Evolutionary conservation across 2,888 invertebrate species (phyloP).

Genomic region (Andrena praecox): DNA sequence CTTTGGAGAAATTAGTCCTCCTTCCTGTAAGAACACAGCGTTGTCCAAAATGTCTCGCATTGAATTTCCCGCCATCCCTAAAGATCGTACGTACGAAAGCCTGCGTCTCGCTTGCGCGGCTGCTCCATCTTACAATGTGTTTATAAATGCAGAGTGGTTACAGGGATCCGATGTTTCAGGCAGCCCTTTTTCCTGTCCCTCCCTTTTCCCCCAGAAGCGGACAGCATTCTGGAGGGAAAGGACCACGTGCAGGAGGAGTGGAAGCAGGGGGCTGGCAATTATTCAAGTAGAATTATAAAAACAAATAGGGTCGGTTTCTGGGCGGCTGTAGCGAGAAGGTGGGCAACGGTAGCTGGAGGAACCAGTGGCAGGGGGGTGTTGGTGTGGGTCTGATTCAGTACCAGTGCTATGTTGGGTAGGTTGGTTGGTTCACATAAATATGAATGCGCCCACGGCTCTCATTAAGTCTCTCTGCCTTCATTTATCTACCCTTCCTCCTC

Average conservation of each 20-base stretch:
- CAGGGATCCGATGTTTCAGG: slow-evolving; percentile 43
- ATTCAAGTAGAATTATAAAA: slow-evolving; percentile 81
- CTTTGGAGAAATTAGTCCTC: background rate
- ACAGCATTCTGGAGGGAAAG: background rate
- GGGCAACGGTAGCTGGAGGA: slow-evolving; percentile 51
- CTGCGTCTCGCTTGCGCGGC: slow-evolving; percentile 22
- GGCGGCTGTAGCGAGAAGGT: slow-evolving; percentile 59
- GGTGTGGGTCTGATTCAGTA: slow-evolving; percentile 69
- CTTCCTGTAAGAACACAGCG: background rate
- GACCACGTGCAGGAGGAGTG: slow-evolving; percentile 41
- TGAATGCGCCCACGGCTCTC: slow-evolving; percentile 82
- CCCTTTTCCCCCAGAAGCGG: background rate
- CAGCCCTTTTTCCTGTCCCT: slow-evolving; percentile 10
- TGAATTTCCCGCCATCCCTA: background rate
- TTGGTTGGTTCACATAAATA: slow-evolving; percentile 75
- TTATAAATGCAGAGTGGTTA: slow-evolving; percentile 10
- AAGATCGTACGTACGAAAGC: slow-evolving; percentile 13
- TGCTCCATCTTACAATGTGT: slow-evolving; percentile 18
- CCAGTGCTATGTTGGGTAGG: slow-evolving; percentile 67
- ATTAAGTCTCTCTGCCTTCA: slow-evolving; percentile 81
- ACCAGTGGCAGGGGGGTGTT: slow-evolving; percentile 41
- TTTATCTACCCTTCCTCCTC: slow-evolving; percentile 74
- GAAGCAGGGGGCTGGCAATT: slow-evolving; percentile 71
- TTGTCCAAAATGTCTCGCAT: no score
- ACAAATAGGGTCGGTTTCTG: slow-evolving; percentile 77